phyloP scores from a whole-genome alignment of 2,113 vertebrate genomes.

The Oryzias melastigma region DNA sequence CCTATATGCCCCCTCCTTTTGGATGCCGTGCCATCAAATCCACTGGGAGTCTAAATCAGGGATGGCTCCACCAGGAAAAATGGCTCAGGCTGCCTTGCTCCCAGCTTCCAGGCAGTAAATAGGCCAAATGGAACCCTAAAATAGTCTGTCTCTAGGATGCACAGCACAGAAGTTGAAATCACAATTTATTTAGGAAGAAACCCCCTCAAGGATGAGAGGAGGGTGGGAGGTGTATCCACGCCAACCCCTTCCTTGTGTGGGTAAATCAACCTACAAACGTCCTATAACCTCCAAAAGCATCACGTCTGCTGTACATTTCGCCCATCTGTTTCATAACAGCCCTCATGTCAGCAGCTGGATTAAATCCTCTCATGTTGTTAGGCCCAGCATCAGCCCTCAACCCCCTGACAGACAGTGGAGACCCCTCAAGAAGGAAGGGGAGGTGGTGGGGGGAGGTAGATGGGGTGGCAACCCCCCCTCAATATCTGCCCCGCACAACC shows the following conservation, averaged over 20 bases:
- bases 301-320: conserved; percentile 44
- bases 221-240: conserved; percentile 40
- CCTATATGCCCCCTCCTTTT: too few relatives aligned
- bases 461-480: conserved; percentile 24
- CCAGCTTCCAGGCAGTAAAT: conserved; percentile 46
- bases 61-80: conserved; percentile 26
- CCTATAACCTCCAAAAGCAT: conserved; percentile 30
- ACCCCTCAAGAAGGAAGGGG: not conserved
- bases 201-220: conserved; percentile 21
- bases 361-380: conserved; percentile 50
- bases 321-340: conserved; percentile 58
- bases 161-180: conserved; percentile 26
- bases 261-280: conserved; percentile 37
- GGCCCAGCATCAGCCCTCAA: conserved; percentile 43
- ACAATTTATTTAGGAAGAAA: conserved; percentile 17
- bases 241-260: conserved; percentile 48
- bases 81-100: conserved; percentile 54
- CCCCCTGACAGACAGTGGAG: conserved; percentile 15
- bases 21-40: conserved; percentile 25
- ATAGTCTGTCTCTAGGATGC: conserved; percentile 22
- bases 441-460: not conserved
- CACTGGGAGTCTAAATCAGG: conserved; percentile 48
- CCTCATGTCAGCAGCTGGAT: conserved; percentile 49
- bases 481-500: conserved; percentile 35
- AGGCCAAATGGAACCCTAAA: conserved; percentile 44